A percentile compares a stretch with the other conserved stretches of the same genome.
phyloP scores from a whole-genome alignment of 2,888 invertebrate genomes.

The Bembecia ichneumoniformis region DNA sequence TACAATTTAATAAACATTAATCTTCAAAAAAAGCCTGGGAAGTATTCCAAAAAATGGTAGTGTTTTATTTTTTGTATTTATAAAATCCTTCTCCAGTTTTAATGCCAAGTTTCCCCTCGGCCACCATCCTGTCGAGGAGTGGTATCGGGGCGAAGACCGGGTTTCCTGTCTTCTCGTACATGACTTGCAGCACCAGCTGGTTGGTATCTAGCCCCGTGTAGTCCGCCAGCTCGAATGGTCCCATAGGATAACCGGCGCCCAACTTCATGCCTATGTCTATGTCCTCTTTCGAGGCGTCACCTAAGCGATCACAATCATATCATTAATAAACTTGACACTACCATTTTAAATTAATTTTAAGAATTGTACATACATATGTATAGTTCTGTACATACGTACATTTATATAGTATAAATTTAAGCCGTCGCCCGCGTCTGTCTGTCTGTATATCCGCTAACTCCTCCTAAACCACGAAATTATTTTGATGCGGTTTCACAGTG shows the following conservation, averaged over 20 bases:
- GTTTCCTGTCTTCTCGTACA: slow-evolving; percentile 75
- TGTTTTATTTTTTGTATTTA: slow-evolving; percentile 70
- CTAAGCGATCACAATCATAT: too few relatives aligned
- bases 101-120: slow-evolving; percentile 83
- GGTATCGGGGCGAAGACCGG: slow-evolving; percentile 71
- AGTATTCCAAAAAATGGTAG: too few relatives aligned
- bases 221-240: slow-evolving; percentile 88
- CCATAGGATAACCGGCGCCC: slow-evolving; percentile 93
- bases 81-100: slow-evolving; percentile 91
- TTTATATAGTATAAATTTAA: too few relatives aligned
- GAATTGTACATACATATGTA: too few relatives aligned
- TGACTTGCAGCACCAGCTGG: slow-evolving; percentile 82
- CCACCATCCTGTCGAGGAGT: slow-evolving; percentile 78
- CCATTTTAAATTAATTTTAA: not conserved
- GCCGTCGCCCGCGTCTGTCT: too few relatives aligned
- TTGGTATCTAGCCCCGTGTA: slow-evolving; percentile 89
- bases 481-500: too few relatives aligned
- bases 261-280: slow-evolving; percentile 93
- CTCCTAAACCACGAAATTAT: too few relatives aligned
- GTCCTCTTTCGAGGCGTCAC: slow-evolving; percentile 80
- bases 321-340: not conserved
- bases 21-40: not conserved
- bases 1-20: not conserved
- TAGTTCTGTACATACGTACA: too few relatives aligned
- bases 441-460: too few relatives aligned